Base-by-base conservation (phyloP, 2,797 vertebrate genomes). In the Cossypha dichroa region DNA sequence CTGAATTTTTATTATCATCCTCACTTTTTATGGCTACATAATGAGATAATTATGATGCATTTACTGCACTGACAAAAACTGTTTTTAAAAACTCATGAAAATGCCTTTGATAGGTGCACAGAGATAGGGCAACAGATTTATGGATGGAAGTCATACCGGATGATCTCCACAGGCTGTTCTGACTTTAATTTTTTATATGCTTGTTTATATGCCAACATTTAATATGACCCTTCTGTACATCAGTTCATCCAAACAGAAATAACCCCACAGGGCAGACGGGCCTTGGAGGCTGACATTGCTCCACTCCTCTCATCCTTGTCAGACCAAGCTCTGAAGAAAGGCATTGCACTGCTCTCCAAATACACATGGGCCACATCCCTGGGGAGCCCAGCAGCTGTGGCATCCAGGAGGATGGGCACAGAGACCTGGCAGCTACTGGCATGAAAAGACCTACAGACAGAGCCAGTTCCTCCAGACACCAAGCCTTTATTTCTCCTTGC, bases 281-380 rank as follows among this genome's bases (percentile, higher is more conserved):
- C 28, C 54, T 59, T 45, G 54, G 33, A 77, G 66, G 66, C 45
- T 72, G 55, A 49, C 49, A 73, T 82, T 90, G 55, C 70, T 90
- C 63, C 54, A 17, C 43, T 60, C 29, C 66, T 75, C 56, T 46
- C n/a, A 46, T n/a, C 41, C 70, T 88, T 18, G 25, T 54, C 85
- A 94, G 49, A 49, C 34, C 4, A 12, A 86, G 84, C 54, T 87
- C 74, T 10, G n/a, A 54, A 54, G 80, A 90, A 92, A 83, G 49
- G 83, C 1, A 13, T 54, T 88, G 82, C 0, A 0, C 66, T 69
- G 12, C 34, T 70, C 76, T 40, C 75, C 58, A 72, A 90, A 80
- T 58, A 64, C 64, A 64, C 33, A 12, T 1, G 6, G 79, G 58
- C 34, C n/a, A 54, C 20, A 15, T 63, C 81, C 70, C 31, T 34